Conservation (phyloP, 2,888 invertebrate genomes). For the Galerucella pusilla region DNA sequence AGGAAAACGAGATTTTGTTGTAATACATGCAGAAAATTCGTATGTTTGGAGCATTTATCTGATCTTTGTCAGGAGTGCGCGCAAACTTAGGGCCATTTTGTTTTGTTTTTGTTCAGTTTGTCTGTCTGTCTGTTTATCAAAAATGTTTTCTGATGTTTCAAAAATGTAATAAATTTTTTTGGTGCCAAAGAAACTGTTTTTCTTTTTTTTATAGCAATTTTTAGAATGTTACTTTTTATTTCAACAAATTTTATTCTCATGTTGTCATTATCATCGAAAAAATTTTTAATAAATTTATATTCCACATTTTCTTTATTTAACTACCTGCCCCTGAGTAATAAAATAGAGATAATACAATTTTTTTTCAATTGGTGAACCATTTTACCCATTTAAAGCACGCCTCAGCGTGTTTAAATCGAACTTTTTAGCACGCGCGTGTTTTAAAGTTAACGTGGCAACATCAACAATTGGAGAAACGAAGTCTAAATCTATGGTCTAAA, state of each 20-base stretch:
- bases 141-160: neutral
- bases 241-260: neutral
- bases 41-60: neutral
- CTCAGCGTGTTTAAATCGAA: no score
- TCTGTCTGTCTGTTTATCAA: neutral
- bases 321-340: no score
- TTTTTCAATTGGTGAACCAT: no score
- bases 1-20: neutral
- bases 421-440: no score
- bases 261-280: no score
- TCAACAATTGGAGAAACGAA: no score
- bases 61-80: neutral
- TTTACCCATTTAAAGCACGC: no score
- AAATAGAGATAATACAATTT: no score
- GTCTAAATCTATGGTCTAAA: no score
- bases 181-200: neutral
- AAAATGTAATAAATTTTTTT: neutral
- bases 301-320: no score
- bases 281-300: no score
- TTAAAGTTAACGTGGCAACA: no score
- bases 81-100: neutral
- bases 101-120: neutral
- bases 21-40: neutral
- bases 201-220: neutral
- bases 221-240: neutral